Evolutionary conservation across 53 echinoderm and acorn worm genomes (phyloP), one percentile per base, ranked within the genome.

Genomic region (Pentamera pediparva): DNA sequence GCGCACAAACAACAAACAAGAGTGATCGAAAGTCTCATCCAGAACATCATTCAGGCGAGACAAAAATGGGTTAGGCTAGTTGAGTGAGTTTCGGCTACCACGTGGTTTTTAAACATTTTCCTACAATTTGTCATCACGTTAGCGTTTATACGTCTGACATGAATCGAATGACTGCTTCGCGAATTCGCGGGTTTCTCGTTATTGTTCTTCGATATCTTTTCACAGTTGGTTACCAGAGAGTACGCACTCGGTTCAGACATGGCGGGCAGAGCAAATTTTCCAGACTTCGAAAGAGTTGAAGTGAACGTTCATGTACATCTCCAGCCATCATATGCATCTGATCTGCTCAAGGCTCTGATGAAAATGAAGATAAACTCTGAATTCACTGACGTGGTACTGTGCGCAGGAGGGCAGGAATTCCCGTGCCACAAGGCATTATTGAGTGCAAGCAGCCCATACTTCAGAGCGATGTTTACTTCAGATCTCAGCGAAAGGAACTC

Each of bases 391-490:
- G 62, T 74, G 22, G 59, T 81, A 9, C 47, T 89, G 5, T 78
- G 78, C 13, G 89, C 78, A 40, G 85, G 78, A 7, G 52, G 52
- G 6, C 52, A 64, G 24, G 78, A 81, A 19, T 85, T 77, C 32
- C 76, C 50, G 17, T 89, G 89, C 32, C 89, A 89, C 56, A 70
- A 82, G 26, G 80, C 81, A 12, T 51, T 89, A 28, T 78, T 89
- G 39, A 78, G 84, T 6, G 89, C 89, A 3, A 80, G 70, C 35
- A 89, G 89, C 59, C 80, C 70, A 18, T 89, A 84, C 62, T 89
- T 89, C 32, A 53, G 81, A 6, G 81, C 81, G 7, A 84, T 89
- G 85, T 89, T 89, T 22, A 64, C 89, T 4, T 54, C 76, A 25
- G 78, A 89, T 50, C 64, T 85, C 37, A 50, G 77, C 22, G 89